phyloP scores from a whole-genome alignment of 2,113 vertebrate species.

The Aviceda subcristata region DNA sequence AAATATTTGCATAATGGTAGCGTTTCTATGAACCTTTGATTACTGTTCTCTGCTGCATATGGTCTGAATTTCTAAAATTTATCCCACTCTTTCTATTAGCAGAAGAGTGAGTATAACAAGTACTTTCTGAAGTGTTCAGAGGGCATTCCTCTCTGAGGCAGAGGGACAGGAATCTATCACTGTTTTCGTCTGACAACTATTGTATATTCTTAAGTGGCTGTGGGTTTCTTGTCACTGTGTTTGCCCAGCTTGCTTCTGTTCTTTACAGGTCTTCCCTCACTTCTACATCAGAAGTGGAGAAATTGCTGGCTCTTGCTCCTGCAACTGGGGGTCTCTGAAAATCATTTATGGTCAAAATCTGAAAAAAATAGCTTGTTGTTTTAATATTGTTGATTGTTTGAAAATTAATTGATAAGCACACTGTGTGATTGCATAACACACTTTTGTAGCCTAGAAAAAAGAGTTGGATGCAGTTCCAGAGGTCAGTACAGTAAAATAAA shows the following conservation, averaged over 20 bases:
- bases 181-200: neutral
- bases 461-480: neutral
- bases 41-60: neutral
- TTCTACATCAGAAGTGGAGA: neutral
- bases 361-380: neutral
- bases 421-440: neutral
- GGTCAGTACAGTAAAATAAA: neutral
- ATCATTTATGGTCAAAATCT: neutral
- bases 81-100: neutral
- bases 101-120: neutral
- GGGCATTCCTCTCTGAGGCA: neutral
- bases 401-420: neutral
- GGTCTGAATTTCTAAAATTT: neutral
- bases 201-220: neutral
- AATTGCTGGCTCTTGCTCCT: neutral
- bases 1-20: neutral
- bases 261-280: neutral
- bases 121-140: neutral
- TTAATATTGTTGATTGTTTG: neutral
- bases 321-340: neutral
- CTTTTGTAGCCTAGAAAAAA: neutral
- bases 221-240: neutral
- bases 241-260: neutral
- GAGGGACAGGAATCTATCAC: neutral
- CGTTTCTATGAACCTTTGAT: neutral